Percentiles rank a stretch among this genome's conserved stretches.
Evolutionary conservation across 2,888 invertebrate genomes (phyloP).

Genomic region (Nemurella pictetii): DNA sequence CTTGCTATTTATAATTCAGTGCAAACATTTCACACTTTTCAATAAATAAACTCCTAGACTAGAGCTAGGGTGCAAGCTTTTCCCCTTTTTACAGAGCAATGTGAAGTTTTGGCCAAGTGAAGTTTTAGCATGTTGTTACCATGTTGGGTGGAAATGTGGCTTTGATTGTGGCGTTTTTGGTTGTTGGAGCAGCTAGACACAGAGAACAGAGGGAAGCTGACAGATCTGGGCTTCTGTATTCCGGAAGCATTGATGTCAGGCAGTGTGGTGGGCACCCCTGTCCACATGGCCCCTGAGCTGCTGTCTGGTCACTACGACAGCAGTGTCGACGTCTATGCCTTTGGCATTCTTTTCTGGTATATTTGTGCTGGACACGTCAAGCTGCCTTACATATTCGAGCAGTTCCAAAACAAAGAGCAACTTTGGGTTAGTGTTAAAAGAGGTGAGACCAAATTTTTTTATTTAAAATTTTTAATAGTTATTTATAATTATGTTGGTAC

Average conservation of each 20-base stretch:
- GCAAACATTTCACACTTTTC: too few species aligned
- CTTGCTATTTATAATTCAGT: too few species aligned
- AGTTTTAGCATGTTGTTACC: too few species aligned
- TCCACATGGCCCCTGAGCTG: conserved; percentile 91
- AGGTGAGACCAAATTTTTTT: conserved; percentile 58
- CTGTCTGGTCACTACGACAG: conserved; percentile 79
- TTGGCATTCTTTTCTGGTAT: conserved; percentile 89
- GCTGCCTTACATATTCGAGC: conserved; percentile 78
- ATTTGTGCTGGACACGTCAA: conserved; percentile 81
- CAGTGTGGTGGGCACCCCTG: conserved; percentile 84
- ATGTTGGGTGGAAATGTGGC: too few species aligned
- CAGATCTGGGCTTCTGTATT: conserved; percentile 88
- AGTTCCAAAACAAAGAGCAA: conserved; percentile 83
- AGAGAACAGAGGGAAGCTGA: conserved; percentile 73
- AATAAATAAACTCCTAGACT: too few species aligned
- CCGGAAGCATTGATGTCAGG: conserved; percentile 90
- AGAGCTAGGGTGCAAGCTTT: too few species aligned
- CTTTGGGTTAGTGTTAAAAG: conserved; percentile 81
- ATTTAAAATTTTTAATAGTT: conserved; percentile 17
- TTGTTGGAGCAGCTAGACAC: conserved; percentile 61
- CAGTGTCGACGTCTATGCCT: conserved; percentile 86
- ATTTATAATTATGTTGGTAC: not conserved
- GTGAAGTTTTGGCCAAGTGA: too few species aligned
- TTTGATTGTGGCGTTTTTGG: too few species aligned
- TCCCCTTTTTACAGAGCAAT: too few species aligned